A percentile compares a stretch with the other conserved stretches of the same genome.
Evolutionary conservation across 2,113 vertebrate genomes (phyloP).

Genomic region (Cairina moschata): DNA sequence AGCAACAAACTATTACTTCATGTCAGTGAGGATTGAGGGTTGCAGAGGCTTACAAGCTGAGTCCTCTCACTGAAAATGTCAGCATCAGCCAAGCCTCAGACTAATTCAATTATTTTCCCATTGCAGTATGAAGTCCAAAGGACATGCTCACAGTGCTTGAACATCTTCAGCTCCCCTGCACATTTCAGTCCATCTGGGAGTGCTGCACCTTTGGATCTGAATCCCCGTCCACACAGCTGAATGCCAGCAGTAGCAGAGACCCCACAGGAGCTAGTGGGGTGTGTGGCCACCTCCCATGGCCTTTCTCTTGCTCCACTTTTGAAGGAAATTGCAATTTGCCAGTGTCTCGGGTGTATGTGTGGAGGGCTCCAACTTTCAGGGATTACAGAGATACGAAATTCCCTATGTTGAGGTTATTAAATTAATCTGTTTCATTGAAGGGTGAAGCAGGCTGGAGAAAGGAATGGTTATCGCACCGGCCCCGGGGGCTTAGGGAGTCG

Average conservation of each 20-base stretch:
- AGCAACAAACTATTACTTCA: not conserved
- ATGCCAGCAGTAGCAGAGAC: not conserved
- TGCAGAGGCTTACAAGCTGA: not conserved
- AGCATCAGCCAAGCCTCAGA: not conserved
- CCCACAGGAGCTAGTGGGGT: not conserved
- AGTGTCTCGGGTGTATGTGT: not conserved
- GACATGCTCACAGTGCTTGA: not conserved
- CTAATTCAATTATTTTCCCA: conserved; percentile 24
- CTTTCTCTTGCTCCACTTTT: not conserved
- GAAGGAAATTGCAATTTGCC: conserved; percentile 2
- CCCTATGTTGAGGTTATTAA: not conserved
- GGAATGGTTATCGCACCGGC: not conserved
- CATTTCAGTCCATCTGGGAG: not conserved
- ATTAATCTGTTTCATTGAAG: conserved; percentile 29
- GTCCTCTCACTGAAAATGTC: conserved; percentile 15
- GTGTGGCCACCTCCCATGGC: not conserved
- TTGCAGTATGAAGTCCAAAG: not conserved
- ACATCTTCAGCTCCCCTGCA: not conserved
- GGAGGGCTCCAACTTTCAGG: not conserved
- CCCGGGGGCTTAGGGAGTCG: fast-evolving
- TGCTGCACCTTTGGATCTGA: not conserved
- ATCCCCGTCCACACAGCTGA: not conserved
- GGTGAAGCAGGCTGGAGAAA: not conserved
- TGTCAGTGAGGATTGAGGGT: not conserved
- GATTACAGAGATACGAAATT: not conserved